A percentile compares a stretch with the other conserved stretches of the same genome.
Conservation (phyloP, 2,888 invertebrate genomes). For the Gonocerus acuteangulatus region DNA sequence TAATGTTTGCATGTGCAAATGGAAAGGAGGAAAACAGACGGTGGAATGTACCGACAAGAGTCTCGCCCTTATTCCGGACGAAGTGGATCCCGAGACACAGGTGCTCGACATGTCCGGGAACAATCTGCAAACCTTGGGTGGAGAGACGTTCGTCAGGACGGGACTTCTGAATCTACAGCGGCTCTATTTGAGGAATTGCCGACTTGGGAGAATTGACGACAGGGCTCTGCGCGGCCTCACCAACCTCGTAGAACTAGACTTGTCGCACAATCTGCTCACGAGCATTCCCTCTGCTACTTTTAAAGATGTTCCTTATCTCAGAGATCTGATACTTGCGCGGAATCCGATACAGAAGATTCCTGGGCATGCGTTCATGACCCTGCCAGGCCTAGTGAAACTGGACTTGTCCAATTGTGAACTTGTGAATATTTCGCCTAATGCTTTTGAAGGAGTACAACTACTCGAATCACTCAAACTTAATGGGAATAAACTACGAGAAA, state of each 20-base stretch:
- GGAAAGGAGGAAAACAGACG: slow-evolving; percentile 89
- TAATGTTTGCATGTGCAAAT: slow-evolving; percentile 77
- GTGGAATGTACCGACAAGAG: slow-evolving; percentile 81
- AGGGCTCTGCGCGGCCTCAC: slow-evolving; percentile 78
- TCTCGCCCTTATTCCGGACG: slow-evolving; percentile 75
- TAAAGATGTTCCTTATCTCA: slow-evolving; percentile 67
- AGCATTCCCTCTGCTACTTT: slow-evolving; percentile 73
- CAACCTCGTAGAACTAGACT: slow-evolving; percentile 81
- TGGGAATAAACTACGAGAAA: slow-evolving; percentile 70
- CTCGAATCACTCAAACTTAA: slow-evolving; percentile 73
- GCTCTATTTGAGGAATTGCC: slow-evolving; percentile 74
- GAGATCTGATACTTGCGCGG: slow-evolving; percentile 70
- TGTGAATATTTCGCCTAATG: slow-evolving; percentile 64
- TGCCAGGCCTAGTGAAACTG: slow-evolving; percentile 69
- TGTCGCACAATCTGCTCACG: slow-evolving; percentile 74
- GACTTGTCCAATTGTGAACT: slow-evolving; percentile 78
- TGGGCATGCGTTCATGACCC: slow-evolving; percentile 62
- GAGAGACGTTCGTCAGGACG: slow-evolving; percentile 71
- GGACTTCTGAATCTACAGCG: slow-evolving; percentile 79
- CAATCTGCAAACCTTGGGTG: slow-evolving; percentile 72
- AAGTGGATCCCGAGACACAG: slow-evolving; percentile 81
- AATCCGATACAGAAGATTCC: slow-evolving; percentile 77
- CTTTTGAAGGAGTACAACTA: slow-evolving; percentile 67
- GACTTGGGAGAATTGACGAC: slow-evolving; percentile 76
- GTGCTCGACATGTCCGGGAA: slow-evolving; percentile 84